These are phyloP conservation scores for Drosophila fuyamai DNA, from an alignment of 1,140 invertebrate species.

Conservation along the genomic window DNA sequence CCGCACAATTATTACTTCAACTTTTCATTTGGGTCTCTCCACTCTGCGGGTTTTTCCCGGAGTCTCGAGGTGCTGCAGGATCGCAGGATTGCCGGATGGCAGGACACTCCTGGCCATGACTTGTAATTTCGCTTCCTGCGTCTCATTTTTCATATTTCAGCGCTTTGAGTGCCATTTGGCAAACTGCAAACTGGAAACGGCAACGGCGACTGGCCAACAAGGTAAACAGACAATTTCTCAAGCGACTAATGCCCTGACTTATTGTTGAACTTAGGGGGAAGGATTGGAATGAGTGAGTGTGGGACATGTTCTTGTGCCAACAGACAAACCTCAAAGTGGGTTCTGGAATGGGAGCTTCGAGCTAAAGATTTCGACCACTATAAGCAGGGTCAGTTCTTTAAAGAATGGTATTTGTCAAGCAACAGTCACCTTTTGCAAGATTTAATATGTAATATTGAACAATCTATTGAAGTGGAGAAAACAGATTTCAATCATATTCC, in stretches of 20 bases:
- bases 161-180: slow-evolving; percentile 76
- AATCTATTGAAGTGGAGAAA: no score
- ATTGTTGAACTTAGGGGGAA: slow-evolving; percentile 56
- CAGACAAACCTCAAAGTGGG: slow-evolving; percentile 37
- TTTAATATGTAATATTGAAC: no score
- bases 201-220: slow-evolving; percentile 65
- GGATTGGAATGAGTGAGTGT: slow-evolving; percentile 19
- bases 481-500: background rate
- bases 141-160: slow-evolving; percentile 80
- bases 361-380: background rate
- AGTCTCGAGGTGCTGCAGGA: slow-evolving; percentile 73
- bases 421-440: no score
- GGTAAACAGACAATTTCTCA: slow-evolving; percentile 82
- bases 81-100: slow-evolving; percentile 16
- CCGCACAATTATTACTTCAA: slow-evolving; percentile 77
- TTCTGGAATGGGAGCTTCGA: background rate
- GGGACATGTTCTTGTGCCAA: slow-evolving; percentile 41
- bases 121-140: slow-evolving; percentile 75
- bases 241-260: slow-evolving; percentile 79
- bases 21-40: slow-evolving; percentile 70
- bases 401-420: background rate
- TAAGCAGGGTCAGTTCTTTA: background rate
- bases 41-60: slow-evolving; percentile 40
- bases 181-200: slow-evolving; percentile 46
- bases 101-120: slow-evolving; percentile 53